Percentiles rank a stretch among this genome's conserved stretches.
Evolutionary conservation across 30 jellyfish, hydroid and myxozoan species (phyloP).

Genomic region (Clytia hemisphaerica): DNA sequence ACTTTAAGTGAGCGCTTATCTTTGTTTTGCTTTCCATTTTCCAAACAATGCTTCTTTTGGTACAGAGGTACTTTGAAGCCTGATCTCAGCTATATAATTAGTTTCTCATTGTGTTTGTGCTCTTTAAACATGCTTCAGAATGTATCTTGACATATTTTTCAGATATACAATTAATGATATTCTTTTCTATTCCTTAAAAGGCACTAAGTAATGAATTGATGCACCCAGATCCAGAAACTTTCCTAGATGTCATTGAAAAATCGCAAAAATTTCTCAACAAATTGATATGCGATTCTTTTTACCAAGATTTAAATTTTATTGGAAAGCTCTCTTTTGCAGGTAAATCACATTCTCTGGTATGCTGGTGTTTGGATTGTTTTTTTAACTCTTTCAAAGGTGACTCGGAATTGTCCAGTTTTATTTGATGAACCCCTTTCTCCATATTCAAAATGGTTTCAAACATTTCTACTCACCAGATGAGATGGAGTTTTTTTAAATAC

Average conservation of each 20-base stretch:
- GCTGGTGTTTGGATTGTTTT: neutral
- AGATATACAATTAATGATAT: too few species aligned
- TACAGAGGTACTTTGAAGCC: too few species aligned
- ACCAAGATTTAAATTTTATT: constrained; percentile 13
- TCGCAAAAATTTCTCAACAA: constrained; percentile 7
- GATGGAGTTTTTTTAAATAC: neutral
- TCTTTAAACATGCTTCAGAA: too few species aligned
- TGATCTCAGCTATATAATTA: too few species aligned
- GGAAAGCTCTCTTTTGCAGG: constrained; percentile 18
- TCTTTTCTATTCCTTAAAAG: constrained; percentile 12
- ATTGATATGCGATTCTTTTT: constrained; percentile 11
- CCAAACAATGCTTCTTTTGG: too few species aligned
- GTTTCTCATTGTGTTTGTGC: too few species aligned
- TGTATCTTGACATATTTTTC: too few species aligned
- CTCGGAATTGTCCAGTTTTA: too few species aligned
- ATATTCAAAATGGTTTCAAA: neutral
- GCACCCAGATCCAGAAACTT: constrained; percentile 21
- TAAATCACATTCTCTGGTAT: neutral
- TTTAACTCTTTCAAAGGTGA: neutral
- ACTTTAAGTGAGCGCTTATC: too few species aligned
- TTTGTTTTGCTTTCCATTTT: too few species aligned
- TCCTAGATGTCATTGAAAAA: constrained; percentile 3
- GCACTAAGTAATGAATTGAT: neutral
- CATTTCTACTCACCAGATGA: neutral
- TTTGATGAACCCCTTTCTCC: too few species aligned